Evolutionary conservation across 2,888 invertebrate species (phyloP).

Genomic region (Agrochola lota): DNA sequence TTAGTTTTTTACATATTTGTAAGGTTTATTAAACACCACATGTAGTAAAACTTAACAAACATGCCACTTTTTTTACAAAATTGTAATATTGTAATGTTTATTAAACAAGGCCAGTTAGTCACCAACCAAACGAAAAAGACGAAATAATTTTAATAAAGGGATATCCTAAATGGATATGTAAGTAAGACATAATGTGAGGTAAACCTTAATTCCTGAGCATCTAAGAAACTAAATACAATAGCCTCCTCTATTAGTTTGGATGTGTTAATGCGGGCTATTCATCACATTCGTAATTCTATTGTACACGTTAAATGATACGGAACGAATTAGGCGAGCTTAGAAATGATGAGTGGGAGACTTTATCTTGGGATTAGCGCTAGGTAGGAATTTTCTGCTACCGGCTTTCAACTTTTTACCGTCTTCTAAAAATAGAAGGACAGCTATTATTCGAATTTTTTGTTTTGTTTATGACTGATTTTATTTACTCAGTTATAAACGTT

Average conservation of each 20-base stretch:
- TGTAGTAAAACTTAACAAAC: too few relatives aligned
- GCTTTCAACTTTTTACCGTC: not conserved
- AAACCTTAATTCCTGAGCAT: conserved; percentile 17
- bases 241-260: conserved; percentile 30
- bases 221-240: conserved; percentile 39
- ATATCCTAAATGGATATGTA: not conserved
- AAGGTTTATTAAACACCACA: too few relatives aligned
- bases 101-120: too few relatives aligned
- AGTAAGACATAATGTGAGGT: not conserved
- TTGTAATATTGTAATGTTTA: too few relatives aligned
- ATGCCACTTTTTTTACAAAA: too few relatives aligned
- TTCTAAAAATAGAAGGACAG: not conserved
- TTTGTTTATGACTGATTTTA: too few relatives aligned
- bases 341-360: conserved; percentile 50
- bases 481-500: too few relatives aligned
- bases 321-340: conserved; percentile 57
- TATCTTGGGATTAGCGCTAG: conserved; percentile 36
- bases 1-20: too few relatives aligned
- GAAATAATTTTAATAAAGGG: too few relatives aligned
- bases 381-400: not conserved
- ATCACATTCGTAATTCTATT: conserved; percentile 61
- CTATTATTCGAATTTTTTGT: too few relatives aligned
- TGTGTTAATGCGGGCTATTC: conserved; percentile 51
- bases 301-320: conserved; percentile 56
- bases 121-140: too few relatives aligned